phyloP scores from a whole-genome alignment of 53 echinoderm and acorn worm species.

The Echinometra lucunter region DNA sequence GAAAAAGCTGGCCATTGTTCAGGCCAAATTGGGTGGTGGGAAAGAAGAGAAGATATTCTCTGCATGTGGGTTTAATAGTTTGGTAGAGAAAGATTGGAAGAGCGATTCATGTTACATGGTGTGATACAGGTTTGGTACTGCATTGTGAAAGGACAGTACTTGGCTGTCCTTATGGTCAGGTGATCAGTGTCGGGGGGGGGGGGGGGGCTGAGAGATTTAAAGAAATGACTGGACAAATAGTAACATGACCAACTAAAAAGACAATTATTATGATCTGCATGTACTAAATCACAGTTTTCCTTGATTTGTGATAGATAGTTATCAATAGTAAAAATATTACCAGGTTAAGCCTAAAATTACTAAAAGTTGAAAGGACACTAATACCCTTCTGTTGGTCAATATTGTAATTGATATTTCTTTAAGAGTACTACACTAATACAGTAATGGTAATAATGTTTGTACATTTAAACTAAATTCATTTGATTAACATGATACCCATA shows the following conservation, averaged over 20 bases:
- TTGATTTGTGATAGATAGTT: no score
- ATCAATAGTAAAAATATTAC: no score
- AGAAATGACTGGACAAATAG: no score
- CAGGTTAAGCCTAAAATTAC: no score
- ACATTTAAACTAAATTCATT: neutral
- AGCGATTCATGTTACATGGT: constrained; percentile 39
- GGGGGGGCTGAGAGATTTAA: neutral
- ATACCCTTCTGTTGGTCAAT: no score
- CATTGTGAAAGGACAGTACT: neutral
- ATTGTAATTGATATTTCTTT: neutral
- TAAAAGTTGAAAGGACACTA: no score
- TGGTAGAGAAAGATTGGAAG: constrained; percentile 37
- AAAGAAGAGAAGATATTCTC: constrained; percentile 46
- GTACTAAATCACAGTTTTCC: no score
- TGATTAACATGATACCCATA: neutral
- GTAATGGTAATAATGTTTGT: neutral
- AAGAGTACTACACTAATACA: neutral
- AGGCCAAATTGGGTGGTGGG: neutral
- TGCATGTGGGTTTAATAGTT: constrained; percentile 53
- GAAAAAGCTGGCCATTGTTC: constrained; percentile 54
- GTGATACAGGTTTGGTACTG: neutral
- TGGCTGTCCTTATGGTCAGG: neutral
- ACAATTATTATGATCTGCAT: no score
- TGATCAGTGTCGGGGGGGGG: neutral
- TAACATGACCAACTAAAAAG: no score